phyloP scores from a whole-genome alignment of 2,797 vertebrate genomes.

The Halcyon smyrnensis region DNA sequence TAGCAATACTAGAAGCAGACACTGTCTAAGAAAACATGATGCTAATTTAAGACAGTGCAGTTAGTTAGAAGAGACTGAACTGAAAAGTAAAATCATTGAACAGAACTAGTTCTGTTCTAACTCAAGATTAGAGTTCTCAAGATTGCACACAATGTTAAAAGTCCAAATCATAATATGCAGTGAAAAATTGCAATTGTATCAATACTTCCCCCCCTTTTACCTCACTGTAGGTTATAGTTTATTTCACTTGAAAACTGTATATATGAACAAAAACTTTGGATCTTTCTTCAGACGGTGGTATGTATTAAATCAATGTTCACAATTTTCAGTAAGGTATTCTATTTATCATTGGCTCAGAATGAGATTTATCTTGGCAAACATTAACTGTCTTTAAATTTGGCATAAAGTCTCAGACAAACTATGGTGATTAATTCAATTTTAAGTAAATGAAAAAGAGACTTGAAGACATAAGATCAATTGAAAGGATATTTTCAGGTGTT shows the following conservation, averaged over 20 bases:
- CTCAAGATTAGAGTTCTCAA: too few relatives aligned
- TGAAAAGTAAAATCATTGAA: too few relatives aligned
- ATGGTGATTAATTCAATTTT: background rate
- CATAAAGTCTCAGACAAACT: background rate
- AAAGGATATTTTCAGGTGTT: background rate
- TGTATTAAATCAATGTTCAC: background rate
- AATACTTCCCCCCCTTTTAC: background rate
- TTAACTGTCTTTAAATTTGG: background rate
- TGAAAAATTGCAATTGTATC: background rate
- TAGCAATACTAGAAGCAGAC: too few relatives aligned
- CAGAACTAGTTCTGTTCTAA: too few relatives aligned
- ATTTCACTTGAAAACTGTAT: background rate
- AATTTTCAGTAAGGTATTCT: background rate
- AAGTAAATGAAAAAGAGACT: background rate
- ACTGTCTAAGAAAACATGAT: too few relatives aligned
- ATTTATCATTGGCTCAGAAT: constrained; percentile 7
- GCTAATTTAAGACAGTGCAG: too few relatives aligned
- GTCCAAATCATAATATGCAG: background rate
- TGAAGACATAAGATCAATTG: background rate
- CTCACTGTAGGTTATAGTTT: background rate
- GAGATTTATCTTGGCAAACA: background rate
- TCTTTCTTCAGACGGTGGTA: background rate
- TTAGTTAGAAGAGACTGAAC: too few relatives aligned
- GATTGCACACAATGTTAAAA: background rate
- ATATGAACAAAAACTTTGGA: background rate